These are phyloP conservation scores for Protodeltote pygarga DNA, from an alignment of 2,888 invertebrate species.

Conservation along the genomic window DNA sequence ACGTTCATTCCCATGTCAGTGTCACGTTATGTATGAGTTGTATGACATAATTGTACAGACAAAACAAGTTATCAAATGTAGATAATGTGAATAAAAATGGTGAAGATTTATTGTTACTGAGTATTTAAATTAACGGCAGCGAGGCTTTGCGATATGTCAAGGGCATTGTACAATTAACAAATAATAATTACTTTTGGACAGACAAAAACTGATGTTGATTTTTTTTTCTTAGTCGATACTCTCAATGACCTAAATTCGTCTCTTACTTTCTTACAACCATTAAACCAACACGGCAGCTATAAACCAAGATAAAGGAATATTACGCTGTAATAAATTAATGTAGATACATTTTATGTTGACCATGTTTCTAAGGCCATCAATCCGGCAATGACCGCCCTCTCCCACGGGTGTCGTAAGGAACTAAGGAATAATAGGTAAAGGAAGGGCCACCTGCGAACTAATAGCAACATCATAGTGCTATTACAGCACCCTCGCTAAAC, in stretches of 20 bases:
- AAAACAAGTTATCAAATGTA: conserved; percentile 12
- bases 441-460: conserved; percentile 33
- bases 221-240: too few relatives aligned
- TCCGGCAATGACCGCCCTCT: conserved; percentile 24
- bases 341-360: conserved; percentile 42
- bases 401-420: conserved; percentile 41
- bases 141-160: conserved; percentile 4
- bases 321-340: conserved; percentile 36
- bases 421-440: conserved; percentile 36
- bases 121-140: neutral
- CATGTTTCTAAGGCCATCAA: conserved; percentile 34
- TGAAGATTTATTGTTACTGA: neutral
- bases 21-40: conserved; percentile 29
- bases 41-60: conserved; percentile 32
- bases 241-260: neutral
- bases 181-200: too few relatives aligned
- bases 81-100: conserved; percentile 13
- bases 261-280: neutral
- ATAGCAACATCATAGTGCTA: conserved; percentile 37
- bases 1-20: conserved; percentile 41
- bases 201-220: too few relatives aligned
- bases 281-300: conserved; percentile 3
- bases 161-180: conserved; percentile 1
- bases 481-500: conserved; percentile 22
- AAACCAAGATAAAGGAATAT: conserved; percentile 19